Evolutionary conservation across 2,797 vertebrate genomes (phyloP).

Genomic region (Pterois miles): DNA sequence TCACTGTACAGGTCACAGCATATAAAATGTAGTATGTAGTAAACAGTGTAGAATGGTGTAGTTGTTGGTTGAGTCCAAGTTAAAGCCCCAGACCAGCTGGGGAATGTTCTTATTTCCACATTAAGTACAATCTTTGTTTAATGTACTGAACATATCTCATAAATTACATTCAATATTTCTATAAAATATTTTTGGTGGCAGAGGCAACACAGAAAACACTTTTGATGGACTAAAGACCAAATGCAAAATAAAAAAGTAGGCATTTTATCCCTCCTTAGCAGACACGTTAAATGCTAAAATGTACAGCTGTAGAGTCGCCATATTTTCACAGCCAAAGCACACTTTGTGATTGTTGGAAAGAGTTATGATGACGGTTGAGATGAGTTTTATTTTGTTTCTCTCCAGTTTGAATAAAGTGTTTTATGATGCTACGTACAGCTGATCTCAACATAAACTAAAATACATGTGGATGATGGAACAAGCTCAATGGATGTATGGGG

Average conservation of each 20-base stretch:
- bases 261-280: background rate
- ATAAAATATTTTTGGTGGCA: background rate
- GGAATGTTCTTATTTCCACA: background rate
- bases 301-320: too few species aligned
- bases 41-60: background rate
- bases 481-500: too few species aligned
- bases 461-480: too few species aligned
- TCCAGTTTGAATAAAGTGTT: too few species aligned
- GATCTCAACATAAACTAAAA: too few species aligned
- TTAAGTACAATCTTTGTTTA: conserved; percentile 26
- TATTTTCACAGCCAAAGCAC: too few species aligned
- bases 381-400: too few species aligned
- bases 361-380: too few species aligned
- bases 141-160: background rate
- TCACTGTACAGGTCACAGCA: conserved; percentile 20
- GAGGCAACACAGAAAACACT: conserved; percentile 8
- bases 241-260: background rate
- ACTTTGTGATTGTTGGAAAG: too few species aligned
- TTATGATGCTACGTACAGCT: too few species aligned
- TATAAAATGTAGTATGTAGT: too few species aligned
- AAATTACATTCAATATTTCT: conserved; percentile 50
- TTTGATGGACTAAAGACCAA: background rate
- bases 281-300: background rate
- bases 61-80: background rate
- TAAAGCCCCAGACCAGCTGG: conserved; percentile 65